Evolutionary conservation across 37 sponge, comb jelly and placozoan genomes (phyloP), one percentile per base, ranked within the genome.

Genomic region (Cliona cf. orientalis): DNA sequence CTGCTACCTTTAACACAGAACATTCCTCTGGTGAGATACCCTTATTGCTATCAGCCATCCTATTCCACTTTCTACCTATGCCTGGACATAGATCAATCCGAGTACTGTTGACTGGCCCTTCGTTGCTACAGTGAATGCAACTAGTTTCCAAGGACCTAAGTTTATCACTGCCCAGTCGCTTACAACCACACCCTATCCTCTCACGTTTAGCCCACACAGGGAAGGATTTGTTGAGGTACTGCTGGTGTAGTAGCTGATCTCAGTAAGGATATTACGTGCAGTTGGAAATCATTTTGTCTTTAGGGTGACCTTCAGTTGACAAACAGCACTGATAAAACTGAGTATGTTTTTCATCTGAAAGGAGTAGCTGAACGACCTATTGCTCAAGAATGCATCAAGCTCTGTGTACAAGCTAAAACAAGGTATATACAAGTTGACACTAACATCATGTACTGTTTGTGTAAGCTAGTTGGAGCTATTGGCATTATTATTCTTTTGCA

Each of bases 1-100:
- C 66, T 84, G 63, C 90, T 85, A 56, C 80, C 83, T 12, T 64
- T 95, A 22, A 84, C 81, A 2, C 96, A 95, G 76, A 75, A 89
- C 11, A 92, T 95, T 36, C 96, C 96, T 31, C 32, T 95, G 41
- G 93, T 95, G 61, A 89, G 90, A 64, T 34, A 4, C n/a, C 34
- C 17, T 3, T 25, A 33, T 71, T 6, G 32, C 9, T 38, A 35
- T 38, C 69, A 9, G 69, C 53, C 9, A 49, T 19, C 14, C 53
- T 49, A 49, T 61, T n/a, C 28, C 28, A 61, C 26, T 28, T 22
- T n/a, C 22, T 61, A 14, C 9, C 14, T 14, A 19, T 14, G 14
- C 53, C 9, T 71, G 9, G 42, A 5, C 12, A 9, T 72, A 91
- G 92, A 80, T 81, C 6, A 91, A 91, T 45, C 84, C 84, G 38